A percentile compares a stretch with the other conserved stretches of the same genome.
These are phyloP conservation scores for Acrobasis suavella DNA, from an alignment of 2,888 invertebrate genomes.

Conservation along the genomic window DNA sequence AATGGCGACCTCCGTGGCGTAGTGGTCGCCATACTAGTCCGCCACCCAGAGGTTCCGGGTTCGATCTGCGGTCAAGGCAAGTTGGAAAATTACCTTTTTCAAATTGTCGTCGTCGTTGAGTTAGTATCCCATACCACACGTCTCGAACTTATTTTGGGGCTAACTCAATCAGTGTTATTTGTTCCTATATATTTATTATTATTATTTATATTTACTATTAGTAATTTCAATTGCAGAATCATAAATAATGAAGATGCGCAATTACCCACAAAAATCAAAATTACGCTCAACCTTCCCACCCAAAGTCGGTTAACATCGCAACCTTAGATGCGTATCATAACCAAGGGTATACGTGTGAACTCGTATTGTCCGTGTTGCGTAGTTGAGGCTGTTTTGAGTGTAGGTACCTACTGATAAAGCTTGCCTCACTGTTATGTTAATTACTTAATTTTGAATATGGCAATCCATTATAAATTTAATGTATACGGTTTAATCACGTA, in stretches of 20 bases:
- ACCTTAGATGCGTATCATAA: conserved; percentile 14
- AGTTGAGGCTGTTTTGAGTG: not conserved
- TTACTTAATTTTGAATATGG: conserved; percentile 2
- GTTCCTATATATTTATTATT: too few species aligned
- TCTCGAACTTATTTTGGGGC: too few species aligned
- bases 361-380: conserved; percentile 5
- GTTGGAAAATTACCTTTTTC: too few species aligned
- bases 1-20: too few species aligned
- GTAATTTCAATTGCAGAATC: not conserved
- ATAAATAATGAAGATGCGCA: conserved; percentile 23
- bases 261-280: conserved; percentile 4
- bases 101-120: too few species aligned
- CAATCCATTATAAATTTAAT: not conserved
- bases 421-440: conserved; percentile 9
- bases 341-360: conserved; percentile 16
- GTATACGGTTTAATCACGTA: not conserved
- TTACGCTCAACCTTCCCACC: conserved; percentile 24
- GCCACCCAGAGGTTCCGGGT: too few species aligned
- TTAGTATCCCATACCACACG: too few species aligned
- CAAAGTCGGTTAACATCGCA: conserved; percentile 16
- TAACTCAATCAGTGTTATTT: too few species aligned
- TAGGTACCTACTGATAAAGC: conserved; percentile 1
- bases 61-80: too few species aligned
- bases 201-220: too few species aligned
- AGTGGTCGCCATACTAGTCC: too few species aligned